Base-by-base conservation (phyloP, 2,888 invertebrate species). In the Lamellibrachia columna region DNA sequence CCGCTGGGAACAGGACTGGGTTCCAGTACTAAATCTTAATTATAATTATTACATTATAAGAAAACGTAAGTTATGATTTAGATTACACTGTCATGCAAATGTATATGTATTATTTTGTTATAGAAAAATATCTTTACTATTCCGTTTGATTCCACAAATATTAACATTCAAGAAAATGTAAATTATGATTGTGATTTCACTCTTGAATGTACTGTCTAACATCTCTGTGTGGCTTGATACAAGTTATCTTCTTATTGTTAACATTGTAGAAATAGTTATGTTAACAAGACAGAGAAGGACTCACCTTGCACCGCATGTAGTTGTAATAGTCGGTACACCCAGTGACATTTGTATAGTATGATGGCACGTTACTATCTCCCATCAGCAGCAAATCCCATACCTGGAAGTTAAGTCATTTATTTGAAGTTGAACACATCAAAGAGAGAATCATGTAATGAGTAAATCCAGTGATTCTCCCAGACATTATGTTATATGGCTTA, bases 361-460 rank as follows among this genome's bases (percentile, higher is more conserved):
- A 95, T 53, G 95, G 94, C 92, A 95, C 94, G 3, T 93, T 93
- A 40, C 95, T 95, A 92, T 96, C 96, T 40, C 96, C 96, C 94
- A 96, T 96, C 75, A 96, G 94, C 40, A 96, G 93, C 9, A 92
- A 60, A 93, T 96, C 96, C 95, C 95, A 96, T 11, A 95, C 94
- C 92, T 98, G 97, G 95, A 98, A 98, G 91, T n/a, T 28, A 91
- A 28, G 22, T 91, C 40, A 91, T 91, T 91, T 91, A 91, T n/a
- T 7, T 91, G 28, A 28, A 22, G 40, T 1, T 91, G 91, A 91
- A 90, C 55, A 53, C n/a, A 92, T 11, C 7, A 55, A 91, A 55
- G 8, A 9, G 75, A 22, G 22, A 11, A 75, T 75, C 15, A 6
- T 22, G 15, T n/a, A 22, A 75, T 75, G 75, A 75, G 40, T 40